phyloP scores from a whole-genome alignment of 2,888 invertebrate genomes.

The Apotomis capreana region DNA sequence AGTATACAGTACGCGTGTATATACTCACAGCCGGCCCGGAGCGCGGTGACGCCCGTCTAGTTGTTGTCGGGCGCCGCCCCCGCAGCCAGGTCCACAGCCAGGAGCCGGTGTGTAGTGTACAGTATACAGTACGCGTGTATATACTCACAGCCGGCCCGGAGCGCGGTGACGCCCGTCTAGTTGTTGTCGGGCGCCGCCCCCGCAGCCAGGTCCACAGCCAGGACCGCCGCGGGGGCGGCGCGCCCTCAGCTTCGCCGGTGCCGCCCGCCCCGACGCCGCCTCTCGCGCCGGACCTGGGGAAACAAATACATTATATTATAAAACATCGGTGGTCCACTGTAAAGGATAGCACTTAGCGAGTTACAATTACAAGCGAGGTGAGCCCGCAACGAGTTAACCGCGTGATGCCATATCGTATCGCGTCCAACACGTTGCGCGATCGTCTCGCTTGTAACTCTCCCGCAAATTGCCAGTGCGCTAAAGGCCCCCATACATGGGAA shows the following conservation, averaged over 20 bases:
- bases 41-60: constrained; percentile 43
- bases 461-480: too few relatives aligned
- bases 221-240: constrained; percentile 81
- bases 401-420: too few relatives aligned
- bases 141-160: constrained; percentile 24
- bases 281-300: constrained; percentile 61
- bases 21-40: constrained; percentile 24
- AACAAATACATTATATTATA: not conserved
- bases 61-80: constrained; percentile 64
- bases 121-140: constrained; percentile 6
- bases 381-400: too few relatives aligned
- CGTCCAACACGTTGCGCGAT: too few relatives aligned
- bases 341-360: too few relatives aligned
- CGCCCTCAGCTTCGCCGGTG: constrained; percentile 76
- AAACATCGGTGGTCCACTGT: too few relatives aligned
- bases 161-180: constrained; percentile 44
- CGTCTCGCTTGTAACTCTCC: too few relatives aligned
- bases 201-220: constrained; percentile 73
- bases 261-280: constrained; percentile 67
- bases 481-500: too few relatives aligned
- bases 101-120: constrained; percentile 51
- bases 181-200: constrained; percentile 64
- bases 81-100: constrained; percentile 73
- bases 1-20: constrained; percentile 7
- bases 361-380: too few relatives aligned